These are phyloP conservation scores for Platygyra sinensis DNA, from an alignment of 64 coral and sea anemone genomes.

Conservation along the genomic window DNA sequence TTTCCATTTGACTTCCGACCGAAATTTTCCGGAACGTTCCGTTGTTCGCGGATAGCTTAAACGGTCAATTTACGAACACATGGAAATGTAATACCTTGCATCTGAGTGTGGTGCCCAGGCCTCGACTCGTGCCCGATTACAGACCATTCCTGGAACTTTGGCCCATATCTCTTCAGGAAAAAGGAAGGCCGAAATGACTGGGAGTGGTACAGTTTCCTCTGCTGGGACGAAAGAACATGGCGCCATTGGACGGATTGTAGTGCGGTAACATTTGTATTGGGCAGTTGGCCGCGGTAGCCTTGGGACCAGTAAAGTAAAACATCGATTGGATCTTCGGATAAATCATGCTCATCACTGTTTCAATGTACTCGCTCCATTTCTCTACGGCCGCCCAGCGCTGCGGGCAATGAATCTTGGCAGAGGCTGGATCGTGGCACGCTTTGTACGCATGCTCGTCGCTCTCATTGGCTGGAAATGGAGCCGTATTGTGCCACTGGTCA, in stretches of 20 bases:
- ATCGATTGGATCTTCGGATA: conserved; percentile 62
- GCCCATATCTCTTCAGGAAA: conserved; percentile 74
- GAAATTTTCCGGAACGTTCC: no score
- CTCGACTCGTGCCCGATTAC: conserved; percentile 79
- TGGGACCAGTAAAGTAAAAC: conserved; percentile 82
- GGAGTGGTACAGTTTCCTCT: conserved; percentile 45
- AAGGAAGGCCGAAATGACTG: conserved; percentile 80
- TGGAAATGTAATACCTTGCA: conserved; percentile 62
- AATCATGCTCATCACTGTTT: conserved; percentile 62
- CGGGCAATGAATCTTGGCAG: conserved; percentile 71
- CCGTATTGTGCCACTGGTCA: conserved; percentile 67
- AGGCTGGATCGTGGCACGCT: conserved; percentile 32
- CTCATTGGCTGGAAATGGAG: conserved; percentile 75
- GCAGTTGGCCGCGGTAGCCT: conserved; percentile 69
- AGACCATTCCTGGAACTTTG: conserved; percentile 95
- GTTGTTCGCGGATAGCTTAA: no score
- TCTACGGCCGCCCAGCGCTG: conserved; percentile 78
- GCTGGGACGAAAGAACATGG: conserved; percentile 75
- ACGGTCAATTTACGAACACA: neutral
- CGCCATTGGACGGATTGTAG: conserved; percentile 85
- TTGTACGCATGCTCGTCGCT: conserved; percentile 67
- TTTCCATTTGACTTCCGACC: no score
- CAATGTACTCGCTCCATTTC: conserved; percentile 69
- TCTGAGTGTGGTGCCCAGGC: conserved; percentile 87
- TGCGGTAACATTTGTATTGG: conserved; percentile 74